A percentile compares a stretch with the other conserved stretches of the same genome.
phyloP scores from a whole-genome alignment of 2,113 vertebrate species.

The Terrapene triunguis region DNA sequence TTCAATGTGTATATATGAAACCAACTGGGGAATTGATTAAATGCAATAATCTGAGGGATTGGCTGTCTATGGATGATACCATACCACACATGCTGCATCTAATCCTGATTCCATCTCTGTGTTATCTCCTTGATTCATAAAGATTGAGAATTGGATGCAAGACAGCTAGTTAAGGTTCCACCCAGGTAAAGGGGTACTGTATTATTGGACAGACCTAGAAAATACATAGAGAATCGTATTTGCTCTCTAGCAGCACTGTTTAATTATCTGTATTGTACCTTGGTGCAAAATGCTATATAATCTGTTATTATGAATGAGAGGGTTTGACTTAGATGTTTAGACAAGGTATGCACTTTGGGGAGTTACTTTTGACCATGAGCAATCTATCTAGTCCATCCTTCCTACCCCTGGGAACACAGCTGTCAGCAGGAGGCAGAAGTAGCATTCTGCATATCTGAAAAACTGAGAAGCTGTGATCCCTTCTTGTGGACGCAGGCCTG shows the following conservation, averaged over 20 bases:
- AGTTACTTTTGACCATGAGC: background rate
- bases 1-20: background rate
- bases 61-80: background rate
- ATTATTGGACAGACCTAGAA: background rate
- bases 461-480: background rate
- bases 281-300: background rate
- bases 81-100: background rate
- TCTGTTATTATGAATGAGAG: background rate
- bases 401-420: background rate
- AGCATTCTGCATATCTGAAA: background rate
- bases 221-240: background rate
- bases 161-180: background rate
- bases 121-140: background rate
- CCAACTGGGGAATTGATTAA: background rate
- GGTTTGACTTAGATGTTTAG: background rate
- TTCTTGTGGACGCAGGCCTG: background rate
- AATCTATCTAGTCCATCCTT: background rate
- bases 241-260: background rate
- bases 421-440: background rate
- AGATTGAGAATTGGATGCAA: background rate
- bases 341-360: background rate
- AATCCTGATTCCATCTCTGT: background rate
- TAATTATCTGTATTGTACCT: background rate
- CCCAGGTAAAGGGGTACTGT: background rate
- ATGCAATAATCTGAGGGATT: background rate